Conservation (phyloP, 2,113 vertebrate genomes). For the Anoplopoma fimbria region DNA sequence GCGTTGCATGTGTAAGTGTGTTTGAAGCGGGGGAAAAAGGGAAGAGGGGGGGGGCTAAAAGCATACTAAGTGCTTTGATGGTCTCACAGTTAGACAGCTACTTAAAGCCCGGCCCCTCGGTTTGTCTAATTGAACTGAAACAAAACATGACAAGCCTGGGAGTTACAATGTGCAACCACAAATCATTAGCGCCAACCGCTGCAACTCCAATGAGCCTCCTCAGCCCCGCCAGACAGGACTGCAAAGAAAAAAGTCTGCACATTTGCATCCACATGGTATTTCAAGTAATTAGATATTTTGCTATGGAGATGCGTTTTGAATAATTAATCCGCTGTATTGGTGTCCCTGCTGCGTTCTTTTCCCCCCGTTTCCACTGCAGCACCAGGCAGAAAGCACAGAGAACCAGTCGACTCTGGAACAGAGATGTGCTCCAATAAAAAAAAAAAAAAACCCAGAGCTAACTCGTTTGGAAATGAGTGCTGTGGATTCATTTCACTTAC, state of each 20-base stretch:
- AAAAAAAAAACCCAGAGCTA: constrained; percentile 30
- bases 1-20: background rate
- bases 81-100: constrained; percentile 69
- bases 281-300: constrained; percentile 68
- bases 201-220: constrained; percentile 27
- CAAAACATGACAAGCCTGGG: constrained; percentile 39
- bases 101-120: constrained; percentile 47
- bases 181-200: constrained; percentile 49
- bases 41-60: constrained; percentile 49
- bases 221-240: background rate
- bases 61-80: constrained; percentile 67
- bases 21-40: background rate
- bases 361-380: constrained; percentile 65
- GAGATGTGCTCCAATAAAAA: constrained; percentile 33
- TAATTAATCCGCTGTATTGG: constrained; percentile 71
- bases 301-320: constrained; percentile 70
- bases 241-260: background rate
- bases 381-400: constrained; percentile 42
- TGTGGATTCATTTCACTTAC: constrained; percentile 57
- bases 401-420: constrained; percentile 51
- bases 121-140: constrained; percentile 65
- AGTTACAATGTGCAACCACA: constrained; percentile 57
- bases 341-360: constrained; percentile 65
- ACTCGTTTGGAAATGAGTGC: constrained; percentile 52
- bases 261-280: constrained; percentile 40